These are phyloP conservation scores for Bombus superbus DNA, from an alignment of 1,140 invertebrate species.

Conservation along the genomic window DNA sequence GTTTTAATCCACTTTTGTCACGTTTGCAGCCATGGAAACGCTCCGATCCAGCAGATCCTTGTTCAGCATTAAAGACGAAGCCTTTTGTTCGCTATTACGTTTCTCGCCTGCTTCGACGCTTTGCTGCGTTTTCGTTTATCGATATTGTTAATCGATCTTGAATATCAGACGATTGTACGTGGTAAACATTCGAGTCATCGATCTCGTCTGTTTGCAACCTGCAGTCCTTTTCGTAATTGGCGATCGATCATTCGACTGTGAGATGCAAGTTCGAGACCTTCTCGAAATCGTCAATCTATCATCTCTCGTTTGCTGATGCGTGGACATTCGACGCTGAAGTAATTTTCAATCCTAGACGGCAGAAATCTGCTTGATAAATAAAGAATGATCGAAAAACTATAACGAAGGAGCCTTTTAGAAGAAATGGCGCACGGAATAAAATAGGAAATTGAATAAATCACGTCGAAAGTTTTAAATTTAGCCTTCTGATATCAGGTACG, in stretches of 20 bases:
- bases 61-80: not conserved
- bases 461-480: too few species aligned
- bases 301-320: not conserved
- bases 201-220: too few species aligned
- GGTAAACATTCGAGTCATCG: not conserved
- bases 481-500: not conserved
- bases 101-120: not conserved
- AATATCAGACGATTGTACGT: not conserved
- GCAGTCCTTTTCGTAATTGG: not conserved
- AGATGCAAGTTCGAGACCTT: not conserved
- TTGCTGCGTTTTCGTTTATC: not conserved
- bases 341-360: not conserved
- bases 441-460: too few species aligned
- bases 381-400: not conserved
- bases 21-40: conserved; percentile 27
- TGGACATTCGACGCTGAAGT: not conserved
- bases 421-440: too few species aligned
- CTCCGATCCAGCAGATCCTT: not conserved
- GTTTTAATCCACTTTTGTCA: conserved; percentile 35
- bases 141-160: not conserved
- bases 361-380: not conserved
- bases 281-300: conserved; percentile 19
- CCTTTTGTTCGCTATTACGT: not conserved
- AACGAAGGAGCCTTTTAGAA: not conserved
- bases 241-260: not conserved